Evolutionary conservation across 2,888 invertebrate genomes (phyloP), one percentile per base, ranked within the genome.

Genomic region (Allygus modestus): DNA sequence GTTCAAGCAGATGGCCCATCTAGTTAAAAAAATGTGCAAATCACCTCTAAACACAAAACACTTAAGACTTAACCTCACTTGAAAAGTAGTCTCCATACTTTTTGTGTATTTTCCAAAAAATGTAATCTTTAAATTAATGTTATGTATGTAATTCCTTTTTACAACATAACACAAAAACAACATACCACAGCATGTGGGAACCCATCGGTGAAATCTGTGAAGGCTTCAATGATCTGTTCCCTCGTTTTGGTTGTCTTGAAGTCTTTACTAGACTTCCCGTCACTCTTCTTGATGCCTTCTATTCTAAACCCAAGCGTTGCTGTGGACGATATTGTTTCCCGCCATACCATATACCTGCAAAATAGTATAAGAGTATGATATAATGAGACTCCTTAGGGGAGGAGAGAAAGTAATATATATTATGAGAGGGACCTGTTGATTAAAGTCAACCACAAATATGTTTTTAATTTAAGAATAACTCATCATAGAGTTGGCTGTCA

Each of bases 321-420:
- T n/a, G 99, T 98, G 58, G 98, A 98, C 82, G 98, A 98, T 88
- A 98, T 98, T 12, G 98, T 97, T 91, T 99, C 99, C 83, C 99
- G 92, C 97, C 98, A 98, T 69, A 98, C 93, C 89, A 89, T 89
- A 58, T 89, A 89, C 86, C 89, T 89, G 84, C 0, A 20, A 20
- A 65, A 17, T 37, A 41, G 46, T 20, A 54, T 51, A 17, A 51
- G 51, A 20, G 54, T 9, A 15, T 23, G n/a, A n/a, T n/a, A n/a
- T n/a, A n/a, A n/a, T n/a, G n/a, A n/a, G n/a, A n/a, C n/a, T n/a
- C n/a, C n/a, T n/a, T n/a, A 46, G 17, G 12, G 51, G 51, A 17
- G 51, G 51, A 17, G 17, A 46, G 12, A 17, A 46, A 46, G 12
- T 15, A 12, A 17, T 46, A 15, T 46, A 46, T 46, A 46, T 46